Percentiles rank a stretch among this genome's conserved stretches.
Conservation (phyloP, 2,797 vertebrate genomes). For the Carcharodon carcharias region DNA sequence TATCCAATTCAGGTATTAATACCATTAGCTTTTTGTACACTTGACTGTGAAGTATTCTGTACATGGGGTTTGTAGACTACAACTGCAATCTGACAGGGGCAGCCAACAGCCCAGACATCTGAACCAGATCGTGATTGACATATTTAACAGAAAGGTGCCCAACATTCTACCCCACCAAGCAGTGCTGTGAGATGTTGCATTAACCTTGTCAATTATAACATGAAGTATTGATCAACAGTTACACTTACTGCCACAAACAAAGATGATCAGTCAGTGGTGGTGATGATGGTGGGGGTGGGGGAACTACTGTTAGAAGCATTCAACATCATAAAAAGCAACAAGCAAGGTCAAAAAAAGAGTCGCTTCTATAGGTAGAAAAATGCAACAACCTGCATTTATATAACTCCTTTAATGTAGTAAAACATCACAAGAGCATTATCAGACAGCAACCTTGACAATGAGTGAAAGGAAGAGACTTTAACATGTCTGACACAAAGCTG, state of each 20-base stretch:
- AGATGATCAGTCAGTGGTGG: too few relatives aligned
- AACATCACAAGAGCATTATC: too few relatives aligned
- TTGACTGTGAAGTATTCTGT: not conserved
- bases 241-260: not conserved
- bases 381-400: not conserved
- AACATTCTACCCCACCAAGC: too few relatives aligned
- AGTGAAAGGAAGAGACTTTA: not conserved
- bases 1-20: not conserved
- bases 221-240: not conserved
- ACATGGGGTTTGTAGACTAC: not conserved
- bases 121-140: too few relatives aligned
- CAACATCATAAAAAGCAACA: not conserved
- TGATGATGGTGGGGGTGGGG: too few relatives aligned
- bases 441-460: not conserved
- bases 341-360: not conserved
- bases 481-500: not conserved
- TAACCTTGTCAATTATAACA: not conserved
- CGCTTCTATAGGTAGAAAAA: not conserved
- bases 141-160: too few relatives aligned
- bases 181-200: too few relatives aligned
- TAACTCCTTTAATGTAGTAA: not conserved
- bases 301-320: not conserved
- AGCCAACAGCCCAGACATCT: not conserved
- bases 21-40: not conserved
- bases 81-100: not conserved